These are phyloP conservation scores for Leuciscus waleckii DNA, from an alignment of 2,797 vertebrate species.

Conservation along the genomic window DNA sequence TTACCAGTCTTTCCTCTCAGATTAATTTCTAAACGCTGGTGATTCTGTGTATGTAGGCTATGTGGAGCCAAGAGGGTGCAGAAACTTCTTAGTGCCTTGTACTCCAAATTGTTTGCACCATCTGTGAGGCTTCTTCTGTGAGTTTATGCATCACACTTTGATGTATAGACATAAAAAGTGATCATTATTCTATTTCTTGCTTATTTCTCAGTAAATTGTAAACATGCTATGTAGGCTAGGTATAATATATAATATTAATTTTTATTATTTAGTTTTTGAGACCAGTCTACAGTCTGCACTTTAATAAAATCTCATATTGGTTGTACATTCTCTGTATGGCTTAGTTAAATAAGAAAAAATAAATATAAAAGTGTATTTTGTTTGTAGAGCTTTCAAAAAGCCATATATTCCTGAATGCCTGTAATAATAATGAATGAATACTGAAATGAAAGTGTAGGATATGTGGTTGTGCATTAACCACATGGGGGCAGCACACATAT, in stretches of 20 bases:
- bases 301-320: background rate
- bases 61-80: conserved; percentile 1
- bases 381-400: background rate
- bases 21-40: background rate
- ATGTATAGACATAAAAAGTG: conserved; percentile 22
- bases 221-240: background rate
- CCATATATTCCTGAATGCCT: background rate
- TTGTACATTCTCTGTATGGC: background rate
- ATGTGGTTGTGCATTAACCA: conserved; percentile 25
- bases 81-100: conserved; percentile 21
- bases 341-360: background rate
- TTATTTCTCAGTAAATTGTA: background rate
- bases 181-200: background rate
- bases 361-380: background rate
- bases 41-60: background rate
- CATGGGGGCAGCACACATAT: conserved; percentile 48
- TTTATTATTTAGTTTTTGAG: background rate
- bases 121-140: background rate
- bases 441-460: background rate
- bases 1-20: background rate
- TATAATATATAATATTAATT: too few relatives aligned
- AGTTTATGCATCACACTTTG: conserved; percentile 16
- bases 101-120: conserved; percentile 20
- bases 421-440: background rate
- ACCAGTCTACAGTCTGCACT: background rate